Base-by-base conservation (phyloP, 2,888 invertebrate species). In the Imbricaverruca yamaguchii region DNA sequence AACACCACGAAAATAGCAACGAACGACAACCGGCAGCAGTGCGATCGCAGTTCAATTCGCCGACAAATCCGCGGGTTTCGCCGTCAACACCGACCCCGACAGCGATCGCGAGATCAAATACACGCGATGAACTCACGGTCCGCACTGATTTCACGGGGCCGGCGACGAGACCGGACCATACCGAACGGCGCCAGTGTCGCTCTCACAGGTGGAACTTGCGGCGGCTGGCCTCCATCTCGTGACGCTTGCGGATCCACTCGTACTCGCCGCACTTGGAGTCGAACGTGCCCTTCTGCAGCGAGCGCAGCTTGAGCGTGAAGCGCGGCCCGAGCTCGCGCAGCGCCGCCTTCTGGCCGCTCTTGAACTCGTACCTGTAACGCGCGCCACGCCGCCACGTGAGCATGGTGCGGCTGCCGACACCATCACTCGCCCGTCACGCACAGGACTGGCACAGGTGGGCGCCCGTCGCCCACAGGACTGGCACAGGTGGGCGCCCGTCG, bases 211-310 rank as follows among this genome's bases (percentile, higher is more conserved):
- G 95, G 90, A 99, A 98, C 86, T 93, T 92, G 87, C 96, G 90
- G 86, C 98, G 91, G 83, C 94, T 95, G 0, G 94, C 94, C 87
- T 98, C 98, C 93, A 98, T 92, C 85, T 94, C 93, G 88, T 98
- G 97, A 53, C 98, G 89, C 87, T 95, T 92, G 83, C 95, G 93
- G 84, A 96, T 93, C 97, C 98, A 99, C 87, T 97, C 95, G 87
- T 94, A 99, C 87, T 99, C 96, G 0, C 98, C 99, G 85, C 92
- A 93, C 88, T 97, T 97, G 80, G 96, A 94, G 88, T 98, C 97
- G 88, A 99, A 99, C 0, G 96, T 96, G 80, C 99, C 99, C 87
- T 96, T 95, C 87, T 99, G 99, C 78, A 99, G 88, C 0, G 96
- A 97, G 83, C 94, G 90, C 83, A 99, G 88, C 87, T 94, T 94